Evolutionary conservation across 2,797 vertebrate genomes (phyloP).

Genomic region (Hephaestus fuliginosus): DNA sequence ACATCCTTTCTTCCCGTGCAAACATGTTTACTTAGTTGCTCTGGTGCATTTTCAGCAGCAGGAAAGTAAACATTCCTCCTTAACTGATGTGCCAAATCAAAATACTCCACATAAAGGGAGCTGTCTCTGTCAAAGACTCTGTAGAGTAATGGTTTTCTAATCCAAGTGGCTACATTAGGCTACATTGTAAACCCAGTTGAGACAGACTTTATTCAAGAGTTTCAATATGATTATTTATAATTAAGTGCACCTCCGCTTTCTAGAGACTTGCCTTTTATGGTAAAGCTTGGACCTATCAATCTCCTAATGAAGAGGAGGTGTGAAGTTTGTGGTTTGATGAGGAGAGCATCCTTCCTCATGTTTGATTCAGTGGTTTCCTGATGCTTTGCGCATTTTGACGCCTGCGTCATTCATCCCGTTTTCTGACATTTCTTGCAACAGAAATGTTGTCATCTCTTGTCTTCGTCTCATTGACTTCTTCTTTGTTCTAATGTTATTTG

Average conservation of each 20-base stretch:
- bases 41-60: constrained; percentile 14
- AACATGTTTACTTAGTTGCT: constrained; percentile 44
- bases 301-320: constrained; percentile 17
- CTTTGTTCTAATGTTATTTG: background rate
- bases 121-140: background rate
- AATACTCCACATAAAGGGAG: background rate
- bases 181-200: background rate
- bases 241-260: background rate
- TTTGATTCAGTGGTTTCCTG: constrained; percentile 30
- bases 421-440: background rate
- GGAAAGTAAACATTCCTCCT: constrained; percentile 25
- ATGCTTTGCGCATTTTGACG: constrained; percentile 34
- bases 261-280: constrained; percentile 34
- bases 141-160: background rate
- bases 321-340: constrained; percentile 18
- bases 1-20: constrained; percentile 33
- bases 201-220: background rate
- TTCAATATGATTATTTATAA: no score
- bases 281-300: background rate
- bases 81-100: constrained; percentile 24
- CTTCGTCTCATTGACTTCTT: background rate
- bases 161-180: background rate
- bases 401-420: constrained; percentile 3
- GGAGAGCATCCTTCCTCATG: constrained; percentile 35
- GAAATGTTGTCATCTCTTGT: constrained; percentile 32